Conservation (phyloP, 2,888 invertebrate species). For the Drosophila rubida region DNA sequence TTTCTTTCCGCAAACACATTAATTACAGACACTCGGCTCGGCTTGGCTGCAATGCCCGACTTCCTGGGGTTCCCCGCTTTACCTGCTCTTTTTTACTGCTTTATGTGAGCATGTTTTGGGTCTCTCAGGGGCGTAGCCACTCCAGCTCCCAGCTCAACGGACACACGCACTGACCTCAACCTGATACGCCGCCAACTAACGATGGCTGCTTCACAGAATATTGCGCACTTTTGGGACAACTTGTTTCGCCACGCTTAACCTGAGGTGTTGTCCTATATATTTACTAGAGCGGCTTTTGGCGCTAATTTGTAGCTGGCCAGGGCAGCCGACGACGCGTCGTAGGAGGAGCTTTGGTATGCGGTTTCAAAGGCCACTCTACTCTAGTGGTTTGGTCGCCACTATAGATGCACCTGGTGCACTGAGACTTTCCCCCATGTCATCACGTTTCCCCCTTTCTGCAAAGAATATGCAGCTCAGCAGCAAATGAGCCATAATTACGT, state of each 20-base stretch:
- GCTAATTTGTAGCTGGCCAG: constrained; percentile 49
- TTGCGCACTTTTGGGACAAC: constrained; percentile 54
- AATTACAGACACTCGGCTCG: constrained; percentile 42
- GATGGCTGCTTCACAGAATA: constrained; percentile 28
- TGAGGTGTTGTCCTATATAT: constrained; percentile 20
- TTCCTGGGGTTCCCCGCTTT: constrained; percentile 2
- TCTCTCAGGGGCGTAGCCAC: constrained; percentile 55
- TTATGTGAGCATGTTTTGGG: constrained; percentile 40
- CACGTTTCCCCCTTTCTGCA: constrained; percentile 6
- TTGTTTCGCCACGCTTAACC: constrained; percentile 20
- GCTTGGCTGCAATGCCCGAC: constrained; percentile 19
- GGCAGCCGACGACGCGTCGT: background rate
- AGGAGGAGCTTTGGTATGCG: constrained; percentile 19
- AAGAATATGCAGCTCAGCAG: constrained; percentile 24
- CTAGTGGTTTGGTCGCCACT: constrained; percentile 4
- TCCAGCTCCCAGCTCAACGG: constrained; percentile 1
- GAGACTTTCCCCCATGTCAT: constrained; percentile 4
- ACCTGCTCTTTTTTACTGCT: constrained; percentile 16
- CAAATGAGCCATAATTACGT: constrained; percentile 47
- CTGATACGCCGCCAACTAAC: constrained; percentile 21
- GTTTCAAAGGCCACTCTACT: constrained; percentile 45
- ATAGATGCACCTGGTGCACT: constrained; percentile 17
- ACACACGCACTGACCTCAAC: constrained; percentile 39
- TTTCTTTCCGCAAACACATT: constrained; percentile 38
- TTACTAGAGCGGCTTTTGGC: constrained; percentile 8